Percentiles rank a stretch among this genome's conserved stretches.
These are phyloP conservation scores for Thunnus thynnus DNA, from an alignment of 2,113 vertebrate genomes.

Conservation along the genomic window DNA sequence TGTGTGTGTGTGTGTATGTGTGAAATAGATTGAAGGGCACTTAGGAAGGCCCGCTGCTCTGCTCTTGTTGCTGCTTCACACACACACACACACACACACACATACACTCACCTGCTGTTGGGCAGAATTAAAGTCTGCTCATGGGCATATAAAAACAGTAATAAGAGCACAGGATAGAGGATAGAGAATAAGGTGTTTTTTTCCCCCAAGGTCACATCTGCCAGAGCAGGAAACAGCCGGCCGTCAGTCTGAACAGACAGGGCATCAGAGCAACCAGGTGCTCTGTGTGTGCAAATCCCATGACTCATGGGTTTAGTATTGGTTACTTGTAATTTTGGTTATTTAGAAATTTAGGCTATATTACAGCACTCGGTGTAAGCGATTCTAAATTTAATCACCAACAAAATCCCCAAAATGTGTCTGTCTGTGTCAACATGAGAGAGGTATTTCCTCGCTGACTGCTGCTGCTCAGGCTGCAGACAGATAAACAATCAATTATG, in stretches of 20 bases:
- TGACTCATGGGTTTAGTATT: slow-evolving; percentile 23
- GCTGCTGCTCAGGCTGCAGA: slow-evolving; percentile 75
- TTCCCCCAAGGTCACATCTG: slow-evolving; percentile 76
- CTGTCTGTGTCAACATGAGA: not conserved
- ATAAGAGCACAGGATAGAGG: slow-evolving; percentile 44
- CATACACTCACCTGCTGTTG: slow-evolving; percentile 39
- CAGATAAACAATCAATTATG: slow-evolving; percentile 87
- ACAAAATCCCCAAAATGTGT: slow-evolving; percentile 33
- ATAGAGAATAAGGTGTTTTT: slow-evolving; percentile 40
- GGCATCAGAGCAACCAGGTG: slow-evolving; percentile 32
- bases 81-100: slow-evolving; percentile 13
- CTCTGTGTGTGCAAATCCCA: slow-evolving; percentile 5
- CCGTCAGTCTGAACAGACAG: slow-evolving; percentile 57
- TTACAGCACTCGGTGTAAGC: slow-evolving; percentile 16
- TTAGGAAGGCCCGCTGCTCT: slow-evolving; percentile 37
- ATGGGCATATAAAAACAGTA: slow-evolving; percentile 54
- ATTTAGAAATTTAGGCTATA: slow-evolving; percentile 50
- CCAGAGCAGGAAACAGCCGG: slow-evolving; percentile 46
- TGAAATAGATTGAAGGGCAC: slow-evolving; percentile 73
- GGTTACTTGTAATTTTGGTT: slow-evolving; percentile 35
- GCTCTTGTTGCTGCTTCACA: slow-evolving; percentile 31
- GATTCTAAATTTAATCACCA: slow-evolving; percentile 50
- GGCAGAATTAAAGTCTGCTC: slow-evolving; percentile 57
- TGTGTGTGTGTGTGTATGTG: slow-evolving; percentile 44
- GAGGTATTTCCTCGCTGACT: slow-evolving; percentile 53